Conservation (phyloP, 2,113 vertebrate genomes). For the Amphiprion ocellaris region DNA sequence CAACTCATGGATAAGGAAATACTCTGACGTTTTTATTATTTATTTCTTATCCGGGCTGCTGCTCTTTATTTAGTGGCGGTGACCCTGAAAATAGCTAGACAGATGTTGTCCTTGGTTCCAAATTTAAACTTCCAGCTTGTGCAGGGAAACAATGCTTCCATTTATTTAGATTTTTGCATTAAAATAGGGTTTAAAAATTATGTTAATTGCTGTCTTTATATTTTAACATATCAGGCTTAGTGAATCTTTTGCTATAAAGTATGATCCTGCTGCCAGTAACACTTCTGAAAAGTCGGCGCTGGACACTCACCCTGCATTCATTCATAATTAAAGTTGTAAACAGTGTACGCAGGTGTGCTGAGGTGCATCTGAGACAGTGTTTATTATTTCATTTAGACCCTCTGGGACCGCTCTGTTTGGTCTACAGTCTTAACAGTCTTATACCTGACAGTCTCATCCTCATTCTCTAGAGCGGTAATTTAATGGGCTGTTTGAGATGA, state of each 20-base stretch:
- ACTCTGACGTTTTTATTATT: conserved; percentile 24
- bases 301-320: not conserved
- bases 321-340: not conserved
- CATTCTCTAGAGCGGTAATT: conserved; percentile 5
- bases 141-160: not conserved
- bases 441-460: conserved; percentile 12
- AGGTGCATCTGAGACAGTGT: not conserved
- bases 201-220: not conserved
- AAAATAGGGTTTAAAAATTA: not conserved
- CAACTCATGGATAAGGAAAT: conserved; percentile 31
- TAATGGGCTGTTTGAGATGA: conserved; percentile 17
- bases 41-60: conserved; percentile 19
- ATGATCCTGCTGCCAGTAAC: not conserved
- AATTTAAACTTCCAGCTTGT: not conserved
- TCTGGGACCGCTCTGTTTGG: conserved; percentile 1
- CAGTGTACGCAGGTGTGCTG: not conserved
- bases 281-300: not conserved
- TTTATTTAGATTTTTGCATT: not conserved
- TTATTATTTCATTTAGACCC: conserved; percentile 22
- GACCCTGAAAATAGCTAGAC: conserved; percentile 10
- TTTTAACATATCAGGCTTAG: not conserved
- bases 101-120: not conserved
- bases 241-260: not conserved
- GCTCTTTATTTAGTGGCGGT: conserved; percentile 19
- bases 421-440: conserved; percentile 3